Conservation (phyloP, 1,140 invertebrate genomes). For the Tenebrio molitor region DNA sequence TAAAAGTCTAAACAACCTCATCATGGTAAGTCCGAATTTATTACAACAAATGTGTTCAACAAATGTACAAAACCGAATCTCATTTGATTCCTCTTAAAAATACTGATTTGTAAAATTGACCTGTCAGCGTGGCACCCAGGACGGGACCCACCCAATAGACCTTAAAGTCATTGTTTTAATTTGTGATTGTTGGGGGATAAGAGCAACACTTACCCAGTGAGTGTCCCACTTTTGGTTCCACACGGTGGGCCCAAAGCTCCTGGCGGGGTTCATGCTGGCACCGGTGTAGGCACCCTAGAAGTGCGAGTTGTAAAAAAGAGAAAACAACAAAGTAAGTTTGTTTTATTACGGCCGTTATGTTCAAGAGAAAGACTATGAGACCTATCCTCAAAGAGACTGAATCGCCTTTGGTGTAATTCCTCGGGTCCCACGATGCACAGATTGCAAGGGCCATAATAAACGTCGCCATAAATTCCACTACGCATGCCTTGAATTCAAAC, state of each 20-base stretch:
- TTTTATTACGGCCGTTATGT: constrained; percentile 13
- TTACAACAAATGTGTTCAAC: constrained; percentile 14
- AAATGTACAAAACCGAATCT: constrained; percentile 8
- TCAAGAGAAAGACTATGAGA: constrained; percentile 60
- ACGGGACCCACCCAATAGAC: constrained; percentile 30
- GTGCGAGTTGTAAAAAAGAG: background rate
- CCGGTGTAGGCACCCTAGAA: constrained; percentile 78
- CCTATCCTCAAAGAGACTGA: constrained; percentile 69
- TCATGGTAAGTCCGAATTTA: constrained; percentile 62
- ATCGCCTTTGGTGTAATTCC: constrained; percentile 65
- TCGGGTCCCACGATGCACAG: constrained; percentile 68
- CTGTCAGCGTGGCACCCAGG: constrained; percentile 3
- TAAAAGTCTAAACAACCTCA: constrained; percentile 64
- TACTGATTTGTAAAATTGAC: constrained; percentile 17
- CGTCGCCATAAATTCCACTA: constrained; percentile 66
- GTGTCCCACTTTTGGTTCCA: constrained; percentile 75
- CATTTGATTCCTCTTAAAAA: constrained; percentile 46
- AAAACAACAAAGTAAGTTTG: background rate
- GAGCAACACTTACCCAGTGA: constrained; percentile 87
- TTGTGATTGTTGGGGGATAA: too few relatives aligned
- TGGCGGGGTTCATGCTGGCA: constrained; percentile 85
- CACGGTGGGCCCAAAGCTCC: constrained; percentile 81
- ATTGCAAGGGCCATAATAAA: constrained; percentile 67
- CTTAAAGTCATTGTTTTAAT: too few relatives aligned
- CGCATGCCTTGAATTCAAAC: constrained; percentile 62